Evolutionary conservation across 1,140 invertebrate genomes (phyloP).

Genomic region (Doryteuthis pealeii): DNA sequence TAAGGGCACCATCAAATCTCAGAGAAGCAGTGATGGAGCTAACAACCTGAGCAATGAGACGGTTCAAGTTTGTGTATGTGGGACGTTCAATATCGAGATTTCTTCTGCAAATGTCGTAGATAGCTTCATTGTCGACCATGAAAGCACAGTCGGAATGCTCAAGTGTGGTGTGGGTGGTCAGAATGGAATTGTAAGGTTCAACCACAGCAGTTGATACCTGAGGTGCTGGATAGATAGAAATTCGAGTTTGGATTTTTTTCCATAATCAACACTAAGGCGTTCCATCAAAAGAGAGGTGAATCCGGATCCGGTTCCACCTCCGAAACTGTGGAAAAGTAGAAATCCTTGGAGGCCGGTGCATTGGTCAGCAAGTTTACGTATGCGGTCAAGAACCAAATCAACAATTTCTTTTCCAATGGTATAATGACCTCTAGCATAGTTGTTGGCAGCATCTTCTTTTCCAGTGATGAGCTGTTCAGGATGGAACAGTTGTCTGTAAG

Average conservation of each 20-base stretch:
- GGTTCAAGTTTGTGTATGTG: conserved; percentile 43
- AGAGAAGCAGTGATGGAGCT: conserved; percentile 65
- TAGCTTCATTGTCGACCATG: conserved; percentile 74
- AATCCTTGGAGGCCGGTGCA: neutral
- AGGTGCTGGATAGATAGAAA: conserved; percentile 2
- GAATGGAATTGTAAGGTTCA: conserved; percentile 40
- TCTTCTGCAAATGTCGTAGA: conserved; percentile 85
- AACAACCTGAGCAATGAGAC: conserved; percentile 58
- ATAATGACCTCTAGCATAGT: neutral
- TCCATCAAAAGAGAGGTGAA: conserved; percentile 4
- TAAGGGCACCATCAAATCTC: conserved; percentile 72
- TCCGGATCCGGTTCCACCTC: conserved; percentile 2
- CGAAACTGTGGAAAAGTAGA: conserved; percentile 6
- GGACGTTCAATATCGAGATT: conserved; percentile 26
- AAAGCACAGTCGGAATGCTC: conserved; percentile 48
- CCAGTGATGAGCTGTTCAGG: conserved; percentile 6
- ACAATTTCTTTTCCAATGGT: neutral
- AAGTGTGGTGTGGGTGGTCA: conserved; percentile 58
- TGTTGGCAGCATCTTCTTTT: neutral
- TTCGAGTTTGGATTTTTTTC: conserved; percentile 1
- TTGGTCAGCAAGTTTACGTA: neutral
- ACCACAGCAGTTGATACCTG: conserved; percentile 2
- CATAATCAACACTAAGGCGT: neutral
- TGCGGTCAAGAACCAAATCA: neutral
- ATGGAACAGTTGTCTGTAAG: conserved; percentile 9